Evolutionary conservation across 2,113 vertebrate species (phyloP).

Genomic region (Falcunculus frontatus): DNA sequence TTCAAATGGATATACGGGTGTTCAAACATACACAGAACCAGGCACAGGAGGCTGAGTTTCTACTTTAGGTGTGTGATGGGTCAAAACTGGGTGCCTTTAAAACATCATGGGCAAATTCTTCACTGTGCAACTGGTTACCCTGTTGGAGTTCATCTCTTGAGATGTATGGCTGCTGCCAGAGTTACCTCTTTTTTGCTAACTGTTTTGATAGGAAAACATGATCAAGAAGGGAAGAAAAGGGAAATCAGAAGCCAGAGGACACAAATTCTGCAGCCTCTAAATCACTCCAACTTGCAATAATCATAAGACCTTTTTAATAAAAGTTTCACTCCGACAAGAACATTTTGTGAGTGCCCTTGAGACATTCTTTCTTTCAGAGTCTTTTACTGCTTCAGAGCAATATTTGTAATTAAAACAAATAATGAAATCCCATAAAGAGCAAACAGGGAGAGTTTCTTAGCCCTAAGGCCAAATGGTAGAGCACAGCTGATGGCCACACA

Average conservation of each 20-base stretch:
- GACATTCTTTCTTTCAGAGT: neutral
- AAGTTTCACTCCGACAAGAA: neutral
- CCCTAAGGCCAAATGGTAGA: neutral
- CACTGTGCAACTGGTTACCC: neutral
- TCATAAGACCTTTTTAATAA: neutral
- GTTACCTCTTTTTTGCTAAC: neutral
- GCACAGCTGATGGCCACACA: neutral
- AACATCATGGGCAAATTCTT: neutral
- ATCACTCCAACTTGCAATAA: neutral
- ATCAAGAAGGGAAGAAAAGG: neutral
- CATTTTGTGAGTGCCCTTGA: neutral
- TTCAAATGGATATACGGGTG: neutral
- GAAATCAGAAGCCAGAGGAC: neutral
- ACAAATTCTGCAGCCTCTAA: neutral
- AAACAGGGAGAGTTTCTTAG: neutral
- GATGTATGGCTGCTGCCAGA: neutral
- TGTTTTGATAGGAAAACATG: neutral
- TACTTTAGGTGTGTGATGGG: neutral
- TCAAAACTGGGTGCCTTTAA: neutral
- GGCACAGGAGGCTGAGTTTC: neutral
- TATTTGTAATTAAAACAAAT: constrained; percentile 5
- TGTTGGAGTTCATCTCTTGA: neutral
- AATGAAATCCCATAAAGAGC: neutral
- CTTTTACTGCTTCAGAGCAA: neutral
- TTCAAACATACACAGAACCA: neutral